Conservation (phyloP, 2,888 invertebrate species). For the Griposia aprilina region DNA sequence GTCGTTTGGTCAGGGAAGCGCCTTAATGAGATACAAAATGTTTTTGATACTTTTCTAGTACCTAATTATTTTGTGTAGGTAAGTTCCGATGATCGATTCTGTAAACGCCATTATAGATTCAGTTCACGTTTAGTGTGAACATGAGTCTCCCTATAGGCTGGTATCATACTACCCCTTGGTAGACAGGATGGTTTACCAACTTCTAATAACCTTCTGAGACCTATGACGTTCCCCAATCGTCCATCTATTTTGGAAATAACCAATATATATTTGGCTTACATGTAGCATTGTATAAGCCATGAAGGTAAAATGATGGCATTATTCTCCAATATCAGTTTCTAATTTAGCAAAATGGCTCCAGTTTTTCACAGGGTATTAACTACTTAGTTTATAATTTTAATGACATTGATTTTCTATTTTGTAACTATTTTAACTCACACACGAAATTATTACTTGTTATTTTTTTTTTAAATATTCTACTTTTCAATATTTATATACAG, state of each 20-base stretch:
- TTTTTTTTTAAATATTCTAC: too few relatives aligned
- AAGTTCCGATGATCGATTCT: not conserved
- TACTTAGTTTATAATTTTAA: not conserved
- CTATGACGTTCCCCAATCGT: not conserved
- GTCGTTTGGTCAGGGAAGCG: too few relatives aligned
- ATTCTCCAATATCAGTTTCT: not conserved
- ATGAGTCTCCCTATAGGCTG: not conserved
- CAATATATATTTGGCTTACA: not conserved
- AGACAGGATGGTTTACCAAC: not conserved
- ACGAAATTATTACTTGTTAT: too few relatives aligned
- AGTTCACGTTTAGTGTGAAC: not conserved
- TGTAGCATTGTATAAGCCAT: not conserved
- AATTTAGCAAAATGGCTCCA: not conserved
- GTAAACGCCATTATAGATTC: not conserved
- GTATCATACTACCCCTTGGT: not conserved
- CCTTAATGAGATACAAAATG: constrained; percentile 41
- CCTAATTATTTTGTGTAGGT: not conserved
- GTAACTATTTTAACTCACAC: too few relatives aligned
- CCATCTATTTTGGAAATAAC: not conserved
- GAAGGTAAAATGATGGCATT: not conserved
- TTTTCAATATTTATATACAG: too few relatives aligned
- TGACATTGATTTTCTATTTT: too few relatives aligned
- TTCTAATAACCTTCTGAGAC: not conserved
- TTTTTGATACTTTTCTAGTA: constrained; percentile 7
- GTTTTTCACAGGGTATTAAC: not conserved